These are phyloP conservation scores for Actinia tenebrosa DNA, from an alignment of 64 coral and sea anemone species.

Conservation along the genomic window DNA sequence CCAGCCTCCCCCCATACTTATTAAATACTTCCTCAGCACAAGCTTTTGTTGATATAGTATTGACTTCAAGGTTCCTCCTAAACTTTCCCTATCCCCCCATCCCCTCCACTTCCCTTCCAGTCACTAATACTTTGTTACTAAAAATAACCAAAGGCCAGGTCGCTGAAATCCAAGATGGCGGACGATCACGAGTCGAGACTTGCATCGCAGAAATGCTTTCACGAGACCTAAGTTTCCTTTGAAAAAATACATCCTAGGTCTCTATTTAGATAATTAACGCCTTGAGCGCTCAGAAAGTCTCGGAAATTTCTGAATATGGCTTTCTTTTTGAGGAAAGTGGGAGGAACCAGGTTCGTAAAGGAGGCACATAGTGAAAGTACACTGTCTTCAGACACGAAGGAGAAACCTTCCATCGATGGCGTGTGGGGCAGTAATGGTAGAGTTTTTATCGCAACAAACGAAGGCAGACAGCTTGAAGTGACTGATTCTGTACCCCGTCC, in stretches of 20 bases:
- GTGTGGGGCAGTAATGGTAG: conserved; percentile 51
- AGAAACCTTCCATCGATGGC: neutral
- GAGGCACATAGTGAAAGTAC: neutral
- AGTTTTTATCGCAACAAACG: conserved; percentile 41
- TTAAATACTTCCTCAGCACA: too few relatives aligned
- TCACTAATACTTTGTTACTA: neutral
- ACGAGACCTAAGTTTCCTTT: neutral
- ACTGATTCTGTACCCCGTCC: conserved; percentile 40
- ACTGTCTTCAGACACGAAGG: neutral
- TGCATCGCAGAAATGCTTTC: neutral
- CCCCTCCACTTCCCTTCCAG: neutral
- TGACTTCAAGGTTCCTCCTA: neutral
- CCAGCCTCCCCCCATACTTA: too few relatives aligned
- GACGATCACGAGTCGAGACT: neutral
- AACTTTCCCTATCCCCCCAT: neutral
- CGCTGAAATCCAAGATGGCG: neutral
- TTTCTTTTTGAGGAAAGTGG: conserved; percentile 1
- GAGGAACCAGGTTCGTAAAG: neutral
- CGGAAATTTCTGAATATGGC: neutral
- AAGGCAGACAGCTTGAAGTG: conserved; percentile 26
- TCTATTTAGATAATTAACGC: neutral
- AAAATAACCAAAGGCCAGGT: neutral
- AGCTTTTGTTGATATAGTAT: too few relatives aligned
- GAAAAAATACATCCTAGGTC: neutral
- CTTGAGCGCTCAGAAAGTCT: neutral